These are phyloP conservation scores for Pelobates cultripes DNA, from an alignment of 2,797 vertebrate genomes.

Conservation along the genomic window DNA sequence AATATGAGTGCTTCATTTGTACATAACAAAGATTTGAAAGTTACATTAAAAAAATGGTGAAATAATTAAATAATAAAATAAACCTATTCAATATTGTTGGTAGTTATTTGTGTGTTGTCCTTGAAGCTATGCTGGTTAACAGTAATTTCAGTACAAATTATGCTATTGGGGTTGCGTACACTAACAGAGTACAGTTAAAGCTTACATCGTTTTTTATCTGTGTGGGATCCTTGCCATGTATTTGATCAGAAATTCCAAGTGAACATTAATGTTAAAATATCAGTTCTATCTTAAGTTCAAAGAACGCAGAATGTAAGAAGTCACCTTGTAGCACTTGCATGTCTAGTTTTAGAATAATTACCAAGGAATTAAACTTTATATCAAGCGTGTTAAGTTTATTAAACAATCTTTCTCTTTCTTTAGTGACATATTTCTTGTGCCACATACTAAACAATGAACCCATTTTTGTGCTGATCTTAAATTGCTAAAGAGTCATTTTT, in stretches of 20 bases:
- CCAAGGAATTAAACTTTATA: slow-evolving; percentile 15
- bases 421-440: neutral
- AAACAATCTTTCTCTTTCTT: slow-evolving; percentile 11
- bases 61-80: no score
- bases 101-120: no score
- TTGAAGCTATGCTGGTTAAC: no score
- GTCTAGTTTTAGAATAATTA: slow-evolving; percentile 15
- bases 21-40: no score
- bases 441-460: no score
- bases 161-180: no score
- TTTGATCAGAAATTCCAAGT: neutral
- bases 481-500: slow-evolving; percentile 13
- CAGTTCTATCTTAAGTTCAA: neutral
- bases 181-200: no score
- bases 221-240: neutral
- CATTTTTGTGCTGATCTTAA: neutral
- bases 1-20: no score
- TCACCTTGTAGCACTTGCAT: slow-evolving; percentile 17
- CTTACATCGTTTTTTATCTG: neutral
- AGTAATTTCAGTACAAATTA: no score
- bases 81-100: no score
- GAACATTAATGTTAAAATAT: neutral
- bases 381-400: neutral
- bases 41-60: no score
- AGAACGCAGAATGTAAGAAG: neutral